Base-by-base conservation (phyloP, 2,113 vertebrate species). In the Cebus imitator region DNA sequence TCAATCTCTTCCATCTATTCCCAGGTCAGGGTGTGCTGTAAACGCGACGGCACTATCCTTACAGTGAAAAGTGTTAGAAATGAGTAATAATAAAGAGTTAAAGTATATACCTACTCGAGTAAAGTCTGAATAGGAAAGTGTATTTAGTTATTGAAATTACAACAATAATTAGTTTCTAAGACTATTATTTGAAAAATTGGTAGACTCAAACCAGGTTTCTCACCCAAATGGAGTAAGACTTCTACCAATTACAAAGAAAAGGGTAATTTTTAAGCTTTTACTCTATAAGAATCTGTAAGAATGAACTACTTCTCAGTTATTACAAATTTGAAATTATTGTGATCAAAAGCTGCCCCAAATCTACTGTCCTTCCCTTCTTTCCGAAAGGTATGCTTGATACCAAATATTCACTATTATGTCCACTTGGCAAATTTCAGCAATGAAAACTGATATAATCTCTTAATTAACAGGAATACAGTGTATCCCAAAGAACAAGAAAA, bases 161-260 rank as follows among this genome's bases (percentile, higher is more conserved):
- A 68, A 43, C 82, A 70, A 52, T 61, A 57, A 96, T 87, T 86
- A 75, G 85, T 86, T 82, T 88, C 66, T 57, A 93, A 90, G 61
- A 17, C 27, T 40, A 64, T 21, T 73, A 55, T 85, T 30, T 83
- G 23, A 90, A 96, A 96, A 84, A 91, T 4, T 9, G 21, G 11
- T 20, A 58, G 20, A 61, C 55, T 64, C 90, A 86, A 84, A 91
- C 57, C n/a, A 5, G 1, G 2, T 87, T 91, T 94, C 75, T 75
- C 45, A 95, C 6, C n/a, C 61, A 79, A 91, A 79, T 37, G 66
- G 7, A 58, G 12, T 18, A 32, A 86, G 8, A 91, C 21, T 37
- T 57, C 52, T 7, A 27, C 52, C 40, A 83, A 79, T 45, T 80
- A 52, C 32, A 90, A 87, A 92, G 45, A 70, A 75, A 87, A 66